Evolutionary conservation across 2,888 invertebrate genomes (phyloP), one percentile per base, ranked within the genome.

Genomic region (Amphipyra tragopoginis): DNA sequence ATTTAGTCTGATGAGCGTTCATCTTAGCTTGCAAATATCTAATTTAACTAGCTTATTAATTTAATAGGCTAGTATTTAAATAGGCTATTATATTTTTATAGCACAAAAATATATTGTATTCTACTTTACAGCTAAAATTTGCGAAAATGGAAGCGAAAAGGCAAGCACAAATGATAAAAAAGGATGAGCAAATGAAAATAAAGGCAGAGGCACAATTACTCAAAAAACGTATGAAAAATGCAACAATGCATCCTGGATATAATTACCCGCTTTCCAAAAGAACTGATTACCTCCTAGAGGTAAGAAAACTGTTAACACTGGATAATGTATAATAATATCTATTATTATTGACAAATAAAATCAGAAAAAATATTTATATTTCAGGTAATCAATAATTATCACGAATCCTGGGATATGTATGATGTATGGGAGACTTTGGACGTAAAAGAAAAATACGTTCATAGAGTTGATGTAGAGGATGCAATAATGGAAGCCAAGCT

Each of bases 161-260:
- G 39, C 85, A 87, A 80, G 67, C 75, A 49, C 71, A 73, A 36
- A 67, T 67, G 39, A 43, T 69, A 2, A 91, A 87, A 66, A 86
- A 67, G 63, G 83, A 85, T 74, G 82, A 86, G 55, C 60, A 79
- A 21, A 75, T 75, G 59, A 86, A 85, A 50, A 72, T 82, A 45
- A 91, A 85, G 50, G 38, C 73, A 38, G 85, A 92, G 68, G 84
- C 82, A 33, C 66, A 75, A 1, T 52, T 90, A 5, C 50, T 86
- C n/a, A 83, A 77, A 57, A 93, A 92, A 65, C 83, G 91, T 50
- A 89, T 90, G 90, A 92, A 89, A 72, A 90, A 91, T 55, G 92
- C 92, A 15, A 85, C 72, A 0, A 71, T 84, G 74, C 92, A 93
- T 69, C 92, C 93, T 1, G 93, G 93, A 4, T 93, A 86, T 57